These are phyloP conservation scores for Rhincodon typus DNA, from an alignment of 2,797 vertebrate genomes.

Conservation along the genomic window DNA sequence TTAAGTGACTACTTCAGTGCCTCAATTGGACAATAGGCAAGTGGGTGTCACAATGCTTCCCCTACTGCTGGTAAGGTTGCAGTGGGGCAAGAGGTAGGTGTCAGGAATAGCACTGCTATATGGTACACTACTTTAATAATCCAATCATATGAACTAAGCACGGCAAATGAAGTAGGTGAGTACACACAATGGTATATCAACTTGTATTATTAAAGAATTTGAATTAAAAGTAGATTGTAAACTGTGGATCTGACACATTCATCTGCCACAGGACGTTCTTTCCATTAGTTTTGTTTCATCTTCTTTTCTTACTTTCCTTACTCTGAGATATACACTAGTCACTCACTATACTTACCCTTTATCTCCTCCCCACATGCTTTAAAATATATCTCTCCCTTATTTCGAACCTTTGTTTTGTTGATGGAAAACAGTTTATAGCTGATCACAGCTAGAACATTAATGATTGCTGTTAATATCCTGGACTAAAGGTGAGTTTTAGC, in stretches of 20 bases:
- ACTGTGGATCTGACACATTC: neutral
- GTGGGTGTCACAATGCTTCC: no score
- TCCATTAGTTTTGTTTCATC: neutral
- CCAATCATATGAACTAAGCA: neutral
- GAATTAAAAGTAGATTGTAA: neutral
- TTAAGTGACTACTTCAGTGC: no score
- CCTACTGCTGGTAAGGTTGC: no score
- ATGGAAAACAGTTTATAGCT: neutral
- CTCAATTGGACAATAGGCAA: no score
- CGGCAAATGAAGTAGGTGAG: neutral
- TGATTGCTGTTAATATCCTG: neutral
- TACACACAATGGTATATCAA: neutral
- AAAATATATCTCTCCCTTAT: neutral
- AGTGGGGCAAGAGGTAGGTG: no score
- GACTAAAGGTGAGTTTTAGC: neutral
- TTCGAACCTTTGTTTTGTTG: neutral
- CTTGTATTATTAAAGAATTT: neutral
- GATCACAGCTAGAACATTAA: neutral
- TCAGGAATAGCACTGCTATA: no score
- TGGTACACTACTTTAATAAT: neutral
- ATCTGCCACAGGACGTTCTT: neutral
- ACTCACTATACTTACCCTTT: neutral
- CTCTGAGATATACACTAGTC: no score
- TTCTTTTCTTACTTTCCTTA: neutral
- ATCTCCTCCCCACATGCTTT: neutral